A percentile compares a stretch with the other conserved stretches of the same genome.
These are phyloP conservation scores for Odocoileus virginianus DNA, from an alignment of 2,113 vertebrate genomes.

Conservation along the genomic window DNA sequence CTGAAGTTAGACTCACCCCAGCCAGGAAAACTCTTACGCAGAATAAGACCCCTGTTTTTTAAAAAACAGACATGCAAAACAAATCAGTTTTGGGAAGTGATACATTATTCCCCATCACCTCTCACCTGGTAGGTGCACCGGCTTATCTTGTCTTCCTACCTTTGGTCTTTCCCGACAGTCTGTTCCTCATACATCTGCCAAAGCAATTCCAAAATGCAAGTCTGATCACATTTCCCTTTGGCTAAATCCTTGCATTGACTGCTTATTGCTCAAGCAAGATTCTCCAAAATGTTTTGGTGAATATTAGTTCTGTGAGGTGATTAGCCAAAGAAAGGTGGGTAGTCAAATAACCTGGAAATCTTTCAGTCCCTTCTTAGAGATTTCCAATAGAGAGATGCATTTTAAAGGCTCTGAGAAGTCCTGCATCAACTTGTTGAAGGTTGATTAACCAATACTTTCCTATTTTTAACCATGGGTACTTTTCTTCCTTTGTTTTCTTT, in stretches of 20 bases:
- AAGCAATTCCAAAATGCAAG: constrained; percentile 30
- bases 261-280: background rate
- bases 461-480: background rate
- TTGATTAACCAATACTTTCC: background rate
- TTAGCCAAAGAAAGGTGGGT: background rate
- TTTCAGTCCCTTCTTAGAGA: background rate
- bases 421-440: background rate
- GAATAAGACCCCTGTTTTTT: background rate
- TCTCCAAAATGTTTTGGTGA: constrained; percentile 4
- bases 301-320: background rate
- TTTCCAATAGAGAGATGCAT: background rate
- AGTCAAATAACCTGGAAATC: background rate
- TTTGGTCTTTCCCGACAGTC: background rate
- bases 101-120: background rate
- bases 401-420: constrained; percentile 1
- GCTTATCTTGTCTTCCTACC: constrained; percentile 16
- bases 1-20: background rate
- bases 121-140: constrained; percentile 12
- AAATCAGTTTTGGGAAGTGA: background rate
- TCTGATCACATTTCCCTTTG: constrained; percentile 19
- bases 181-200: background rate
- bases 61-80: background rate
- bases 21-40: background rate
- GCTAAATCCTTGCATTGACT: background rate
- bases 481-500: background rate